A percentile compares a stretch with the other conserved stretches of the same genome.
phyloP scores from a whole-genome alignment of 1,140 invertebrate genomes.

The Cyphomyrmex costatus region DNA sequence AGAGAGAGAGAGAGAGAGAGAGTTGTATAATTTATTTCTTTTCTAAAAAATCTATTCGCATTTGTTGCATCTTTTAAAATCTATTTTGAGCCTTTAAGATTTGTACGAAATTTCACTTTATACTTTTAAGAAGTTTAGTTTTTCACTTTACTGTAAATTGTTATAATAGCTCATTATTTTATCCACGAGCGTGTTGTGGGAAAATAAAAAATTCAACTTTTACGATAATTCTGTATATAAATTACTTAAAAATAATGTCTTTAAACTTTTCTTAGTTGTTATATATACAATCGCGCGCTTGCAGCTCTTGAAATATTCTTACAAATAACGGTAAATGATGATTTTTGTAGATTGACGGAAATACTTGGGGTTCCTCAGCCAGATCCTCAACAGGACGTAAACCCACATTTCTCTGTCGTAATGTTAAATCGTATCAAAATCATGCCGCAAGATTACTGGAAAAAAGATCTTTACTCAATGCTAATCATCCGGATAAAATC shows the following conservation, averaged over 20 bases:
- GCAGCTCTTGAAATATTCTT: conserved; percentile 12
- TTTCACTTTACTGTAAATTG: not conserved
- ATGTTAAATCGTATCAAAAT: conserved; percentile 86
- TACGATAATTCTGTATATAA: conserved; percentile 16
- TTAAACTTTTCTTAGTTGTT: conserved; percentile 23
- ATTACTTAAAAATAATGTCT: not conserved
- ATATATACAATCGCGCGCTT: not conserved
- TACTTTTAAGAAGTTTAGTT: not conserved
- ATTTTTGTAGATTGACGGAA: conserved; percentile 86
- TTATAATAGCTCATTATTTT: not conserved
- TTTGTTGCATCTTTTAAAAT: not conserved
- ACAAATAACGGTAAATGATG: conserved; percentile 54
- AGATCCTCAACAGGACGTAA: conserved; percentile 86
- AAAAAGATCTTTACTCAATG: conserved; percentile 64
- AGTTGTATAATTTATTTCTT: not conserved
- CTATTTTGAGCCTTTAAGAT: not conserved
- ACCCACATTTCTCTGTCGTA: conserved; percentile 90
- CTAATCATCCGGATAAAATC: conserved; percentile 78
- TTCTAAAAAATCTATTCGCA: not conserved
- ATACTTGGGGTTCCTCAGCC: conserved; percentile 82
- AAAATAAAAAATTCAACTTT: not conserved
- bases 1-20: too few species aligned
- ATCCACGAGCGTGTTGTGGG: not conserved
- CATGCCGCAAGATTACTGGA: conserved; percentile 81
- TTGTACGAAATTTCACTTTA: not conserved